Base-by-base conservation (phyloP, 2,797 vertebrate species). In the Sebastes cheni region DNA sequence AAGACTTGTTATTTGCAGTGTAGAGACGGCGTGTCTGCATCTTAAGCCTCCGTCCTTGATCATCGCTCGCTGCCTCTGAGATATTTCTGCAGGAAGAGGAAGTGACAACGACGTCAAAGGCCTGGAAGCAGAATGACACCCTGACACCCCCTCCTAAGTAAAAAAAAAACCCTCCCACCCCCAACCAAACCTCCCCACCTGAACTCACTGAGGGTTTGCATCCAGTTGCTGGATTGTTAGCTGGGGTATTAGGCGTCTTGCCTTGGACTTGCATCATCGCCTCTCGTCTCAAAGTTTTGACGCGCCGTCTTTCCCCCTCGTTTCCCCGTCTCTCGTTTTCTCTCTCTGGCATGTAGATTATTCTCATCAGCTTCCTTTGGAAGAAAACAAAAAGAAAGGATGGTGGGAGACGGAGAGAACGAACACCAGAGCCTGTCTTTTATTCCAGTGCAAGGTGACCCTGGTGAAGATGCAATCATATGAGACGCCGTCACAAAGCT, bases 211-310 rank as follows among this genome's bases (percentile, higher is more conserved):
- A 85, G 90, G 89, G 89, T 94, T 94, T 95, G 86, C 94, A 88
- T 91, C 83, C 90, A 86, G 89, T 95, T 95, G 89, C 93, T 83
- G 88, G 89, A 91, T 93, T 74, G 83, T 91, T 93, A 91, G 90
- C 92, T 73, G 39, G 73, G 88, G 91, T 92, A 93, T 91, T 88
- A 85, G 89, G 46, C 91, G 56, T 93, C 93, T 95, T 95, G 94
- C 95, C 89, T 88, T 23, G 77, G 84, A 67, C 91, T 95, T 95
- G 90, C 95, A 95, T 95, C 94, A 95, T 94, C 88, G 59, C 68
- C 82, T 91, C 72, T 82, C 72, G 83, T 92, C 89, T 89, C 85
- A 77, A 90, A 88, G 86, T 90, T 88, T 85, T 78, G 65, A 86
- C 14, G 60, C 20, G 13, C 67, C 34, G 79, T 89, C 85, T 89